These are phyloP conservation scores for Trematomus bernacchii DNA, from an alignment of 2,797 vertebrate genomes.

Conservation along the genomic window DNA sequence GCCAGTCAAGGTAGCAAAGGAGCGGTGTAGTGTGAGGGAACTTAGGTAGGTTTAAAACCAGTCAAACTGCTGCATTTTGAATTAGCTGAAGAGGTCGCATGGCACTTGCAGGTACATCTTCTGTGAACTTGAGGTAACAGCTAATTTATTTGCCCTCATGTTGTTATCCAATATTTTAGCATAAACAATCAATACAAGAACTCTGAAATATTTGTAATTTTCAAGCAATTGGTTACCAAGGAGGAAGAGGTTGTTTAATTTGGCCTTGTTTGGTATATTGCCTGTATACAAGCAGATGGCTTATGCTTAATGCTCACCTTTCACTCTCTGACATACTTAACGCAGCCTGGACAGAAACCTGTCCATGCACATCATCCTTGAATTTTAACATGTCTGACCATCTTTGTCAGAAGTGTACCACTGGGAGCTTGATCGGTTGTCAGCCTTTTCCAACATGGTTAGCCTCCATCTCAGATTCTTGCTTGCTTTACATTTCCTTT, in stretches of 20 bases:
- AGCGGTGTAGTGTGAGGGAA: too few species aligned
- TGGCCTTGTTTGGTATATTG: not conserved
- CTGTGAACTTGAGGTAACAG: too few species aligned
- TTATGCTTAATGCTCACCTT: not conserved
- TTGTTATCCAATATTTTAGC: not conserved
- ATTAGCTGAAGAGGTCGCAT: too few species aligned
- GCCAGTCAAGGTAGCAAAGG: too few species aligned
- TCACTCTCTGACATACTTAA: constrained; percentile 15
- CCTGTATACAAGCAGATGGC: constrained; percentile 3
- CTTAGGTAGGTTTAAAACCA: too few species aligned
- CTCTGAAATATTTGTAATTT: not conserved
- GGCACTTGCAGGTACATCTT: too few species aligned
- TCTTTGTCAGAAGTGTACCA: constrained; percentile 2
- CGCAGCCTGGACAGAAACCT: not conserved
- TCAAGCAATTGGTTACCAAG: not conserved
- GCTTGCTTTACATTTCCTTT: constrained; percentile 9
- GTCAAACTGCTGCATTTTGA: too few species aligned
- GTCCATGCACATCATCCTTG: not conserved
- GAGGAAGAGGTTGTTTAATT: not conserved
- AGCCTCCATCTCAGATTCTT: constrained; percentile 2
- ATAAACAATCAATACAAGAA: not conserved
- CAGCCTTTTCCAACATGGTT: constrained; percentile 21
- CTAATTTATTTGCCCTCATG: too few species aligned
- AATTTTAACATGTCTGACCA: not conserved
- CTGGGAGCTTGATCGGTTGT: constrained; percentile 1